phyloP scores from a whole-genome alignment of 2,113 vertebrate genomes.

The Gopherus evgoodei region DNA sequence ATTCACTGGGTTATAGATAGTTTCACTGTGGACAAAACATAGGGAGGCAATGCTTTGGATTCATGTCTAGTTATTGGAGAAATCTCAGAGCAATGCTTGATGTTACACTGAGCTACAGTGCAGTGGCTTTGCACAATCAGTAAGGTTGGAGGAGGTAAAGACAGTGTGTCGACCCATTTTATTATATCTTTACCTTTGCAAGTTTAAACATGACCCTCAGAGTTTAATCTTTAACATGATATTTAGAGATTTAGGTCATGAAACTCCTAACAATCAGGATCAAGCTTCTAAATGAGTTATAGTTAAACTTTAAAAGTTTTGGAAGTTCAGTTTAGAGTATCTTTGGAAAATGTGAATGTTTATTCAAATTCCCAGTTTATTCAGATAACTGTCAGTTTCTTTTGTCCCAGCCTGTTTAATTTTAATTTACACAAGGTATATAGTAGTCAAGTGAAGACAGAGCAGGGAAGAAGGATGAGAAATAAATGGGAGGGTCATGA shows the following conservation, averaged over 20 bases:
- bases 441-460: too few species aligned
- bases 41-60: not conserved
- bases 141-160: not conserved
- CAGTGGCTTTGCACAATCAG: not conserved
- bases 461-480: too few species aligned
- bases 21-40: not conserved
- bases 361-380: not conserved
- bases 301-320: not conserved
- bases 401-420: not conserved
- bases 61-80: not conserved
- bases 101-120: not conserved
- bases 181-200: too few species aligned
- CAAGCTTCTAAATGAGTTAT: not conserved
- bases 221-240: too few species aligned
- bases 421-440: not conserved
- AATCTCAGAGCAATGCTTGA: not conserved
- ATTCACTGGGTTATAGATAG: not conserved
- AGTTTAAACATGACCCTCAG: too few species aligned
- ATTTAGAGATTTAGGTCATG: too few species aligned
- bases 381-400: not conserved
- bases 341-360: not conserved
- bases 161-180: too few species aligned
- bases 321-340: not conserved
- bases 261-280: not conserved
- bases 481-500: too few species aligned